These are phyloP conservation scores for Smutsia temminckii DNA, from an alignment of 2,797 vertebrate species.

Conservation along the genomic window DNA sequence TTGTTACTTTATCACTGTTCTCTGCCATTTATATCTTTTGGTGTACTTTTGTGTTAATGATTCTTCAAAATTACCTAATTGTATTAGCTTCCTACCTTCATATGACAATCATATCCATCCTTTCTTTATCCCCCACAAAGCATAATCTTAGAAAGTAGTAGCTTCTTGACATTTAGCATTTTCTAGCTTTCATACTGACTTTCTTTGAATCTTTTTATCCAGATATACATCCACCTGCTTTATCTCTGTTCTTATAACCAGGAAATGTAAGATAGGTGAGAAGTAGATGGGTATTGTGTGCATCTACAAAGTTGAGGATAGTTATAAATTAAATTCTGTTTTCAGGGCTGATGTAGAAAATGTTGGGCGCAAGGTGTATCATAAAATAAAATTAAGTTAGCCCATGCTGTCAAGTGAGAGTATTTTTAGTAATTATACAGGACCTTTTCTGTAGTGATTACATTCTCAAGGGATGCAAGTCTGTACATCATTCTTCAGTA, in stretches of 20 bases:
- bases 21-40: not conserved
- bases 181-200: slow-evolving; percentile 9
- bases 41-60: not conserved
- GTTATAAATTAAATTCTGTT: not conserved
- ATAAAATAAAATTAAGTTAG: slow-evolving; percentile 1
- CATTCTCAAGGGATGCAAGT: not conserved
- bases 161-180: not conserved
- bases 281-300: not conserved
- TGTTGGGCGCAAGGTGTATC: not conserved
- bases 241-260: not conserved
- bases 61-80: slow-evolving; percentile 21
- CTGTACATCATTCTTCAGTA: slow-evolving; percentile 2
- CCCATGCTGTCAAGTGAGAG: not conserved
- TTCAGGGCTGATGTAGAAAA: not conserved
- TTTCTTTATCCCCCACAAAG: not conserved
- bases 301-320: not conserved
- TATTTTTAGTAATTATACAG: not conserved
- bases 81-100: not conserved
- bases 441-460: not conserved
- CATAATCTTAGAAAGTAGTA: not conserved
- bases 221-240: not conserved
- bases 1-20: not conserved
- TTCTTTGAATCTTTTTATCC: not conserved
- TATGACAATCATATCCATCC: not conserved
- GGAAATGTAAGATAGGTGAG: not conserved